A percentile compares a stretch with the other conserved stretches of the same genome.
Evolutionary conservation across 2,888 invertebrate genomes (phyloP).

Genomic region (Apantesis nais): DNA sequence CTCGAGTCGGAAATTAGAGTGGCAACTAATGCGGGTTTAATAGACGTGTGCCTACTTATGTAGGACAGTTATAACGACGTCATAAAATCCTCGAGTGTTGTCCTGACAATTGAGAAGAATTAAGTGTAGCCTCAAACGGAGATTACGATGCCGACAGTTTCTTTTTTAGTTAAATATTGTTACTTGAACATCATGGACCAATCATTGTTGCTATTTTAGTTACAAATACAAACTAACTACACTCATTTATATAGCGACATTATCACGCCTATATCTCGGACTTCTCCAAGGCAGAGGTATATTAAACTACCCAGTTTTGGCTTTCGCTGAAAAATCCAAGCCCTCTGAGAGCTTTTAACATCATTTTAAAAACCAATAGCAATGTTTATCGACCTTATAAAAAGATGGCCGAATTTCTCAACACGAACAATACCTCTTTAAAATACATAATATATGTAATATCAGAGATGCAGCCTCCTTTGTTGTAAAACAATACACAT

Average conservation of each 20-base stretch:
- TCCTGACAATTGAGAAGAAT: slow-evolving; percentile 21
- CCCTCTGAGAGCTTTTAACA: background rate
- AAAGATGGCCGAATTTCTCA: background rate
- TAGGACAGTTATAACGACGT: slow-evolving; percentile 32
- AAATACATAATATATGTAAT: background rate
- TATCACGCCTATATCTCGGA: too few species aligned
- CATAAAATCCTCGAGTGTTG: slow-evolving; percentile 17
- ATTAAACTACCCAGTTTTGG: background rate
- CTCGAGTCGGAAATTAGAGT: slow-evolving; percentile 24
- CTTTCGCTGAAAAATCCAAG: too few species aligned
- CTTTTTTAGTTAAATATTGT: background rate
- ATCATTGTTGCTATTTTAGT: background rate
- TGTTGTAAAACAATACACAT: slow-evolving; percentile 1
- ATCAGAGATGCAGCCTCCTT: background rate
- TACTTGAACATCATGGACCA: background rate
- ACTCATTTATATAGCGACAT: too few species aligned
- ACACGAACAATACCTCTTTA: slow-evolving; percentile 1
- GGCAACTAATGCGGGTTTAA: slow-evolving; percentile 34
- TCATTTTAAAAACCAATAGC: background rate
- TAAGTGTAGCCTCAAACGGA: background rate
- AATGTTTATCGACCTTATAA: background rate
- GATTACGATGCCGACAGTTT: background rate
- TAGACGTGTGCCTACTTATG: slow-evolving; percentile 22
- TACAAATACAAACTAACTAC: too few species aligned
- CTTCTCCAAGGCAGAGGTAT: background rate